Base-by-base conservation (phyloP, 2,888 invertebrate species). In the Taphrorychus bicolor region DNA sequence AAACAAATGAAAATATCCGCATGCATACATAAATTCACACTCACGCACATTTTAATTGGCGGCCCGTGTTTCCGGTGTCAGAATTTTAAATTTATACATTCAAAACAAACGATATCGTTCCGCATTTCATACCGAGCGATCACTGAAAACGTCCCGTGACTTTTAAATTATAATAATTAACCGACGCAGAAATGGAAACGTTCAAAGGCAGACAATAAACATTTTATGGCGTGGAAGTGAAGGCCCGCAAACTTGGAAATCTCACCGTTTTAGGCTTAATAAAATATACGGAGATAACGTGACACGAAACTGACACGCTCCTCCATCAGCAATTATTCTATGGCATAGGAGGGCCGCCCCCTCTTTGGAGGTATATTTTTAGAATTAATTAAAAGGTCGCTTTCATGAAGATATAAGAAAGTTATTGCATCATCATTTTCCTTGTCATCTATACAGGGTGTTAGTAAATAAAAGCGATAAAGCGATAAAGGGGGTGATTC, bases 191-290 rank as follows among this genome's bases (percentile, higher is more conserved):
- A 32, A 32, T 32, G 32, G 32, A 32, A 32, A 32, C 32, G 32
- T 32, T 32, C 32, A 32, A 32, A 32, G 32, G 32, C 32, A 11
- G 32, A 32, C 32, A 32, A 32, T 53, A 53, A 16, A 53, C 23
- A 17, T 11, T 53, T 53, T 23, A 53, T 53, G 14, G 24, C 53
- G n/a, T 17, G 56, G 19, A 56, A 56, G 40, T 41, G 56, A 56
- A 56, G 40, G 9, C 56, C n/a, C 56, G 56, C 56, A 56, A 56
- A 40, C 56, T 56, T 40, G 41, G 40, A 18, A 56, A 56, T 56
- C 32, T 18, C 41, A 19, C 41, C 56, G 19, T 56, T 56, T n/a
- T 21, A 9, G 41, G 56, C 41, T 41, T 32, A 56, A 56, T 56
- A 40, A 56, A 56, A 56, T n/a, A n/a, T 32, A 41, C 56, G 17